Evolutionary conservation across 2,797 vertebrate species (phyloP).

Genomic region (Parambassis ranga): DNA sequence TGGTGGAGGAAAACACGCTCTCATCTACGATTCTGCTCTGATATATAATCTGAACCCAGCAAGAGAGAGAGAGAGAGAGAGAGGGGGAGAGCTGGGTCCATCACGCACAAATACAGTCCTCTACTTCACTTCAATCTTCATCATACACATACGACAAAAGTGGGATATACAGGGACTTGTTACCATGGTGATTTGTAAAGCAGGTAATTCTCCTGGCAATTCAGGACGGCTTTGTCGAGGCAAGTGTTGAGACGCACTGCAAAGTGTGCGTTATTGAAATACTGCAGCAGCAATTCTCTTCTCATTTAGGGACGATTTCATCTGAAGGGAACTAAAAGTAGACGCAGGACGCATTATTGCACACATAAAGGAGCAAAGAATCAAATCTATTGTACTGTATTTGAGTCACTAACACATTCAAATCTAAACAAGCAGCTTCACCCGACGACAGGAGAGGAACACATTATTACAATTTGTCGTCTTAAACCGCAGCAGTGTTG

Average conservation of each 20-base stretch:
- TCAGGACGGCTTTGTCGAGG: slow-evolving; percentile 11
- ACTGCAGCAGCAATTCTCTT: slow-evolving; percentile 3
- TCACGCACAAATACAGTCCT: slow-evolving; percentile 8
- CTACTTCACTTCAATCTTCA: slow-evolving; percentile 8
- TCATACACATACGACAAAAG: slow-evolving; percentile 16
- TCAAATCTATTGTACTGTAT: too few relatives aligned
- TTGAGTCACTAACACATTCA: too few relatives aligned
- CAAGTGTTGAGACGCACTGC: background rate
- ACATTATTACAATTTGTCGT: slow-evolving; percentile 5
- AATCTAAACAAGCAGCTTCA: background rate
- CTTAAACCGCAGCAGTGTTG: background rate
- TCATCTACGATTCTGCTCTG: slow-evolving; percentile 18
- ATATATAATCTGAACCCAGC: slow-evolving; percentile 28
- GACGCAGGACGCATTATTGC: background rate
- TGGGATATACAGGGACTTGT: slow-evolving; percentile 17
- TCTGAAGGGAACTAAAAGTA: slow-evolving; percentile 5
- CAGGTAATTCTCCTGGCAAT: slow-evolving; percentile 26
- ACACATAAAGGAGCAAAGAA: background rate
- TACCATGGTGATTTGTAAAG: slow-evolving; percentile 26
- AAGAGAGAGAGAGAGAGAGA: too few relatives aligned
- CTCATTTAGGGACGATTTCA: slow-evolving; percentile 13
- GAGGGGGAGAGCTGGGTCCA: background rate
- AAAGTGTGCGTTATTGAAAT: slow-evolving; percentile 24
- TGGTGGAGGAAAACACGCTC: slow-evolving; percentile 14
- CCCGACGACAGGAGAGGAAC: background rate